A percentile compares a stretch with the other conserved stretches of the same genome.
These are phyloP conservation scores for Eremobia ochroleuca DNA, from an alignment of 2,888 invertebrate species.

Conservation along the genomic window DNA sequence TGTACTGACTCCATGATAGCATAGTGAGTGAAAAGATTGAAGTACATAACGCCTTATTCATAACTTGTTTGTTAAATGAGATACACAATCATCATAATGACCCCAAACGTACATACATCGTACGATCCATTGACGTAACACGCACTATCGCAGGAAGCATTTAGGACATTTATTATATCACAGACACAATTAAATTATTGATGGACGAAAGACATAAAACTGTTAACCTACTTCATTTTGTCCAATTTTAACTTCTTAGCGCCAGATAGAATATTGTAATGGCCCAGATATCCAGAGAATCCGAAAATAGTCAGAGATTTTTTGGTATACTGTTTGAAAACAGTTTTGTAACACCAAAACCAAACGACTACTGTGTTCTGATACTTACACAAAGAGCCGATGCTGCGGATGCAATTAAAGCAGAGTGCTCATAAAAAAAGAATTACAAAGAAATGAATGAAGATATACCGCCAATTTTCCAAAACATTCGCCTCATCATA, in stretches of 20 bases:
- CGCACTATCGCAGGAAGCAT: constrained; percentile 55
- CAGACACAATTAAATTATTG: constrained; percentile 33
- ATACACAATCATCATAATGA: constrained; percentile 62
- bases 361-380: not conserved
- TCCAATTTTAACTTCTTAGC: not conserved
- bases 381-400: not conserved
- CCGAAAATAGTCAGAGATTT: not conserved
- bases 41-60: constrained; percentile 47
- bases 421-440: not conserved
- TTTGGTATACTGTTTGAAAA: not conserved
- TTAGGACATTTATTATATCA: constrained; percentile 47
- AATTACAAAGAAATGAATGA: constrained; percentile 12
- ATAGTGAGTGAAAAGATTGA: constrained; percentile 42
- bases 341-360: not conserved
- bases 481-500: constrained; percentile 41
- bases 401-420: not conserved
- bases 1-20: constrained; percentile 13
- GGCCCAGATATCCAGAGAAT: not conserved
- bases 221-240: not conserved
- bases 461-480: constrained; percentile 14
- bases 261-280: not conserved
- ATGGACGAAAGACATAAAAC: constrained; percentile 14
- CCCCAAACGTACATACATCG: constrained; percentile 71
- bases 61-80: constrained; percentile 61
- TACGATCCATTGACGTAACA: constrained; percentile 70